These are phyloP conservation scores for Papilio dardanus DNA, from an alignment of 1,140 invertebrate genomes.

Conservation along the genomic window DNA sequence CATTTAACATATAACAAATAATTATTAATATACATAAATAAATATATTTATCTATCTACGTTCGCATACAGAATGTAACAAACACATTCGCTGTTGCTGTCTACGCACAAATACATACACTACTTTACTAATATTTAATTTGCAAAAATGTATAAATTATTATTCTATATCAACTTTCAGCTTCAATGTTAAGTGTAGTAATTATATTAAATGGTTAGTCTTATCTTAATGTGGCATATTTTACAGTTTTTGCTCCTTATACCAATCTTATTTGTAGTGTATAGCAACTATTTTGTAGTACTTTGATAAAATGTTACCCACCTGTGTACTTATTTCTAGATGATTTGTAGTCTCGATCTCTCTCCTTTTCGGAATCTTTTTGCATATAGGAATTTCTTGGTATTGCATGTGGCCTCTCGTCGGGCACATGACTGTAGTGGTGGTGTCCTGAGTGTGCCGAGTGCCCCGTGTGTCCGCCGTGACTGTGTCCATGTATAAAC, in stretches of 20 bases:
- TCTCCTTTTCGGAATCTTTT: constrained; percentile 92
- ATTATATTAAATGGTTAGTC: too few relatives aligned
- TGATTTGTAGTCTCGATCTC: constrained; percentile 94
- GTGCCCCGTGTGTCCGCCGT: constrained; percentile 83
- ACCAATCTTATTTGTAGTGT: too few relatives aligned
- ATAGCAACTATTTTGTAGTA: neutral
- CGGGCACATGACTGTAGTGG: constrained; percentile 87
- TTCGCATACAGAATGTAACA: neutral
- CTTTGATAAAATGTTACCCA: constrained; percentile 42
- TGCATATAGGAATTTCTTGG: constrained; percentile 91
- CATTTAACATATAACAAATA: neutral
- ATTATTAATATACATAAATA: neutral
- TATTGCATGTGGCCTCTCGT: constrained; percentile 81
- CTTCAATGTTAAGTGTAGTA: too few relatives aligned
- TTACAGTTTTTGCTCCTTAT: too few relatives aligned
- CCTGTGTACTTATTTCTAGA: constrained; percentile 89
- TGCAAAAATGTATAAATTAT: too few relatives aligned
- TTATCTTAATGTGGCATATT: neutral
- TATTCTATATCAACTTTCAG: too few relatives aligned
- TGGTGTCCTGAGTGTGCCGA: constrained; percentile 84
- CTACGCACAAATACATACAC: neutral
- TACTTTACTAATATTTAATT: too few relatives aligned
- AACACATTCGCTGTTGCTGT: constrained; percentile 15
- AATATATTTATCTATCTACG: neutral
- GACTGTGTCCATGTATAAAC: constrained; percentile 83